Evolutionary conservation across 2,888 invertebrate genomes (phyloP), one percentile per base, ranked within the genome.

Genomic region (Drosophila buzzatii): DNA sequence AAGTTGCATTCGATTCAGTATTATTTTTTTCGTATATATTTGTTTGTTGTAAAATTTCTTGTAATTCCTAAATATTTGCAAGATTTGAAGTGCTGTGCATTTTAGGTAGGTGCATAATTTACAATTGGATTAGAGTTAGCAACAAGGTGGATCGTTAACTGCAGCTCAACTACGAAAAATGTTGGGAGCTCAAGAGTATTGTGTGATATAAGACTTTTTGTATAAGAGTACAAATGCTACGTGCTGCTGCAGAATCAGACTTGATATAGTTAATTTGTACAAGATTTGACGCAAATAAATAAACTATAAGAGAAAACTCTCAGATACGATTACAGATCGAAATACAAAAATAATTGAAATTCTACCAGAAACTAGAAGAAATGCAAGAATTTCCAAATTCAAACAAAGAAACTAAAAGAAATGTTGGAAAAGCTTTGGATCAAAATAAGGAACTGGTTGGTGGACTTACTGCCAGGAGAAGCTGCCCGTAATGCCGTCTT

Each of bases 391-490:
- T 49, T n/a, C 10, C 10, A 47, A 59, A 18, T n/a, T 27, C 51
- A 51, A 20, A 35, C 20, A 18, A 64, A 49, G n/a, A 63, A 44
- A 75, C 37, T n/a, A 23, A 37, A 53, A 10, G 37, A 37, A 37
- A 20, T 39, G 37, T 53, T 5, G 23, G 37, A 53, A 23, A 53
- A 53, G 23, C 53, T 10, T 37, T 37, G 16, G n/a, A 64, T 73
- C 70, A 66, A 73, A 70, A 76, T 59, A 67, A 74, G 61, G 70
- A 47, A 53, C 27, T 91, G 49, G 33, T 60, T 41, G 68, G 39
- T 41, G 49, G 18, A 96, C 96, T 96, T 94, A 96, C 96, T 96
- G 96, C 96, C 96, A 96, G 90, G 95, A 95, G 92, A 96, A 96
- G 89, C 96, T 96, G 93, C 96, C 96, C 57, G 96, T 95, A 91